Conservation (phyloP, 2,888 invertebrate genomes). For the Sipha maydis region DNA sequence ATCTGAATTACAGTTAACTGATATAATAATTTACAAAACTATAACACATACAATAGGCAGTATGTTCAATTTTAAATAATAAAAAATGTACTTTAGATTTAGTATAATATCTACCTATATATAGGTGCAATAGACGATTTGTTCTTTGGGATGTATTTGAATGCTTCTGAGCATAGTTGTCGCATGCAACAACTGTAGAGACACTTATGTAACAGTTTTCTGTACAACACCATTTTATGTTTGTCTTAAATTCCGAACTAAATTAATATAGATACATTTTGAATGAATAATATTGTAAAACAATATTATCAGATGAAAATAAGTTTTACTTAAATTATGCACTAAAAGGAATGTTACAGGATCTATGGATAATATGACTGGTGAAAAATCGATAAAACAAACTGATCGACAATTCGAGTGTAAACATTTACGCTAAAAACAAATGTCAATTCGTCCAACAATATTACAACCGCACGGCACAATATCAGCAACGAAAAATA, state of each 20-base stretch:
- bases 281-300: neutral
- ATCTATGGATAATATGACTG: no score
- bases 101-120: slow-evolving; percentile 39
- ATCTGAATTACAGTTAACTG: neutral
- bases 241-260: neutral
- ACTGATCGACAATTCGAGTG: neutral
- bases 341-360: no score
- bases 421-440: no score
- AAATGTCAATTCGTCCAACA: neutral
- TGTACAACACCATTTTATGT: slow-evolving; percentile 47
- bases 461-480: no score
- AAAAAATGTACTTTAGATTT: neutral
- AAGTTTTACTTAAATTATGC: neutral
- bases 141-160: slow-evolving; percentile 7
- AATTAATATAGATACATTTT: neutral
- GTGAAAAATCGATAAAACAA: neutral
- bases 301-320: neutral
- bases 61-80: neutral
- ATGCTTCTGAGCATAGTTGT: slow-evolving; percentile 16
- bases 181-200: slow-evolving; percentile 22
- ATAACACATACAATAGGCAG: neutral
- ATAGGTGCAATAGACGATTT: slow-evolving; percentile 13
- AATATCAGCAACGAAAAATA: no score
- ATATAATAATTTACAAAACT: neutral
- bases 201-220: slow-evolving; percentile 22